Base-by-base conservation (phyloP, 2,888 invertebrate genomes). In the Dorcus hopei region DNA sequence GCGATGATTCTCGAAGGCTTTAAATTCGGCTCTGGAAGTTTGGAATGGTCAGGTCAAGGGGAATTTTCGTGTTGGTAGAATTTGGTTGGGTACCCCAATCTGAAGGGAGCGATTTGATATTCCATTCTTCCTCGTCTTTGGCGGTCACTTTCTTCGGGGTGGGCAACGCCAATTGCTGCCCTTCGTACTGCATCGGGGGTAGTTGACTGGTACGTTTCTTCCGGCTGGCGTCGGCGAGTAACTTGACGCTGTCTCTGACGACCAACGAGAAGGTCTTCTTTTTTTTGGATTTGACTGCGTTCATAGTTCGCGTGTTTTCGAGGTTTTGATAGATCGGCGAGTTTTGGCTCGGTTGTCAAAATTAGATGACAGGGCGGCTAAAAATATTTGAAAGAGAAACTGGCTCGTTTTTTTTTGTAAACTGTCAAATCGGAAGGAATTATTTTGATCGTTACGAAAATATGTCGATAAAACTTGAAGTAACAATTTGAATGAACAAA, bases 91-190 rank as follows among this genome's bases (percentile, higher is more conserved):
- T 49, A 58, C 58, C 39, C 59, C 59, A 59, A 49, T 59, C 59
- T 9, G 59, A 59, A 19, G 59, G 59, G 41, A 59, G 42, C 3
- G 45, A 47, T 48, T 59, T 47, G 8, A 56, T 48, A n/a, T 55
- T 49, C 54, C 52, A 52, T 41, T 52, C 39, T 40, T 52, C 55
- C 9, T 49, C 41, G 14, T n/a, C 38, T 38, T 11, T 41, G 41
- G 41, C 41, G 14, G 9, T 45, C 9, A 23, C 23, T 16, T 19
- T 9, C 4, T 45, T 45, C 2, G 23, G 16, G 19, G 9, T 3
- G 9, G 45, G 45, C 14, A 19, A 7, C 6, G 11, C 23, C 6
- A 2, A 0, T 3, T 8, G 45, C 11, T 11, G 16, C 5, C 14
- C 11, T 19, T 45, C 23, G 19, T 2, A 2, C 3, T 1, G 3